These are phyloP conservation scores for Drosophila mercatorum DNA, from an alignment of 2,888 invertebrate genomes.

Conservation along the genomic window DNA sequence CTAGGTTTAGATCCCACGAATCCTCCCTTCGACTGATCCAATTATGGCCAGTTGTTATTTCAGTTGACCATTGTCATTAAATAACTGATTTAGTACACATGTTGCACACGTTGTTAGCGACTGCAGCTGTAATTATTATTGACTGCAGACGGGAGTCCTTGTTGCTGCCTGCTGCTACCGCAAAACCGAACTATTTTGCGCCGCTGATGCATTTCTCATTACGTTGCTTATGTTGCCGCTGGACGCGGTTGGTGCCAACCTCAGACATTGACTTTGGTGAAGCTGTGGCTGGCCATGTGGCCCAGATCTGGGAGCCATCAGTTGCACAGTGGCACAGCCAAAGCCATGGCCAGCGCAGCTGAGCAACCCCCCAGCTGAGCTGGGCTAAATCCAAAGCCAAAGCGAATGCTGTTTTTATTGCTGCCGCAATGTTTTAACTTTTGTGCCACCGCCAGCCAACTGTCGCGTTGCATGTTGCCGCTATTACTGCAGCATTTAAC, in stretches of 20 bases:
- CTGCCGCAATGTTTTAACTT: slow-evolving; percentile 79
- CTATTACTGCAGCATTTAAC: slow-evolving; percentile 79
- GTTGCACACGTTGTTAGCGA: slow-evolving; percentile 18
- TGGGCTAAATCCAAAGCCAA: slow-evolving; percentile 34
- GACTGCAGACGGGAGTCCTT: slow-evolving; percentile 19
- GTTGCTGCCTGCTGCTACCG: slow-evolving; percentile 18
- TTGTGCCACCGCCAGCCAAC: slow-evolving; percentile 52
- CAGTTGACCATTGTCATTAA: slow-evolving; percentile 7
- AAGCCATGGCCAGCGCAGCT: slow-evolving; percentile 39
- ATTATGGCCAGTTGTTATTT: background rate
- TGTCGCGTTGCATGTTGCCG: slow-evolving; percentile 79
- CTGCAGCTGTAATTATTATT: slow-evolving; percentile 37
- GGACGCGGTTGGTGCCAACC: slow-evolving; percentile 57
- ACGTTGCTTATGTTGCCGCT: slow-evolving; percentile 43
- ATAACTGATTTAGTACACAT: slow-evolving; percentile 20
- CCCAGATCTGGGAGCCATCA: slow-evolving; percentile 54
- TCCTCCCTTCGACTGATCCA: background rate
- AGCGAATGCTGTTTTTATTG: slow-evolving; percentile 76
- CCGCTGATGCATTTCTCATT: slow-evolving; percentile 68
- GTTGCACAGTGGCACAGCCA: slow-evolving; percentile 56
- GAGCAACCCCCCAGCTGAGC: slow-evolving; percentile 21
- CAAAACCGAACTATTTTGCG: slow-evolving; percentile 48
- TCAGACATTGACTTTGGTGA: slow-evolving; percentile 75
- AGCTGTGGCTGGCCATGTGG: slow-evolving; percentile 64
- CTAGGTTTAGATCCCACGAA: background rate